Percentiles rank a stretch among this genome's conserved stretches.
phyloP scores from a whole-genome alignment of 1,140 invertebrate species.

The Leptinotarsa defecta region DNA sequence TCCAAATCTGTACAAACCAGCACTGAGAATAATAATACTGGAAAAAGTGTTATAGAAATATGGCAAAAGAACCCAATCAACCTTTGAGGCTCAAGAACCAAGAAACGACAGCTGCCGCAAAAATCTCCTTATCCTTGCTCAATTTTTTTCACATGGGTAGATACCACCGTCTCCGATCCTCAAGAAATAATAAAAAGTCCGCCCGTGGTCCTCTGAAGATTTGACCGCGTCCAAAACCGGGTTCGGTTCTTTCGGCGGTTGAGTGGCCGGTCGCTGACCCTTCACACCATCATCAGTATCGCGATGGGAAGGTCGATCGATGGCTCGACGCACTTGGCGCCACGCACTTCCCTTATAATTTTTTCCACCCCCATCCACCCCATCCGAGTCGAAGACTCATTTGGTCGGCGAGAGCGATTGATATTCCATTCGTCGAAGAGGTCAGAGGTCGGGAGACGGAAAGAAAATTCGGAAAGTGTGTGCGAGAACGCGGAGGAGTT shows the following conservation, averaged over 20 bases:
- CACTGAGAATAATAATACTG: too few relatives aligned
- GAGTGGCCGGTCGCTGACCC: slow-evolving; percentile 19
- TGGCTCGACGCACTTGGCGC: neutral
- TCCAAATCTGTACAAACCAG: too few relatives aligned
- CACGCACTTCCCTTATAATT: slow-evolving; percentile 12
- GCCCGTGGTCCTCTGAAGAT: neutral
- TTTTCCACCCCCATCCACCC: neutral
- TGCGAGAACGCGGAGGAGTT: too few relatives aligned
- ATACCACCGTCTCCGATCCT: neutral
- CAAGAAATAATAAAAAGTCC: neutral
- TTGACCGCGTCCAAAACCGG: slow-evolving; percentile 1
- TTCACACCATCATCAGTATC: slow-evolving; percentile 3
- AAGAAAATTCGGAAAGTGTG: neutral
- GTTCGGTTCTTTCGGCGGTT: slow-evolving; percentile 11
- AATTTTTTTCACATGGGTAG: too few relatives aligned
- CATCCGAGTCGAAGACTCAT: neutral
- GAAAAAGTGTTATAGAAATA: too few relatives aligned
- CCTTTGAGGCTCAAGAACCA: too few relatives aligned
- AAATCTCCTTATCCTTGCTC: too few relatives aligned
- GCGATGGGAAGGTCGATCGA: neutral
- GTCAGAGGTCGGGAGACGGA: neutral
- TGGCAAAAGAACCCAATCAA: too few relatives aligned
- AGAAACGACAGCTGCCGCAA: too few relatives aligned
- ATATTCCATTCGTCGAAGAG: neutral
- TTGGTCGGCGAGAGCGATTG: neutral